Conservation (phyloP, 2,113 vertebrate species). For the Halichoeres trimaculatus region DNA sequence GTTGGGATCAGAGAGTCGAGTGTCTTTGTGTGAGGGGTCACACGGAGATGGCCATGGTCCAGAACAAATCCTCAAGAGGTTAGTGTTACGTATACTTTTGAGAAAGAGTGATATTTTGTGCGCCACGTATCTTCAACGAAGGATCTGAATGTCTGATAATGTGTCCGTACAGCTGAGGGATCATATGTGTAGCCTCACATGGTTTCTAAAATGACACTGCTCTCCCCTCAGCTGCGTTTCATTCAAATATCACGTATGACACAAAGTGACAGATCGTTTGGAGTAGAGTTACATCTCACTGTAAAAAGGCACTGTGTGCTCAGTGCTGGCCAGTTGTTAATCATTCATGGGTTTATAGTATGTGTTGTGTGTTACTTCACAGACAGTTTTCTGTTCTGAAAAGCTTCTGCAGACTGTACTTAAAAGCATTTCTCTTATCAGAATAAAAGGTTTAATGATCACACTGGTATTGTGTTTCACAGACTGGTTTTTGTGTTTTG, state of each 20-base stretch:
- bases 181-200: background rate
- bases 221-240: background rate
- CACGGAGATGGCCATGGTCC: slow-evolving; percentile 83
- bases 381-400: slow-evolving; percentile 1
- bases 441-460: background rate
- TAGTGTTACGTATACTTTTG: slow-evolving; percentile 45
- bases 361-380: slow-evolving; percentile 46
- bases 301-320: slow-evolving; percentile 55
- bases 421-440: background rate
- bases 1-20: slow-evolving; percentile 21
- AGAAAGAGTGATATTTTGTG: background rate
- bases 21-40: slow-evolving; percentile 33
- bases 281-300: slow-evolving; percentile 19
- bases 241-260: background rate
- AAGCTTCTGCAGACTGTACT: background rate
- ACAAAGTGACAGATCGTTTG: slow-evolving; percentile 7
- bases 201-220: background rate
- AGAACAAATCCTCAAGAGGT: slow-evolving; percentile 85
- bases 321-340: slow-evolving; percentile 63
- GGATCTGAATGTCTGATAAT: background rate
- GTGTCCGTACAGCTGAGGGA: background rate
- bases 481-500: background rate
- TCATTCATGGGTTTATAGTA: slow-evolving; percentile 75
- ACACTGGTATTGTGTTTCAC: background rate
- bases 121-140: background rate